Conservation (phyloP, 2,113 vertebrate species). For the Notothenia rossii region DNA sequence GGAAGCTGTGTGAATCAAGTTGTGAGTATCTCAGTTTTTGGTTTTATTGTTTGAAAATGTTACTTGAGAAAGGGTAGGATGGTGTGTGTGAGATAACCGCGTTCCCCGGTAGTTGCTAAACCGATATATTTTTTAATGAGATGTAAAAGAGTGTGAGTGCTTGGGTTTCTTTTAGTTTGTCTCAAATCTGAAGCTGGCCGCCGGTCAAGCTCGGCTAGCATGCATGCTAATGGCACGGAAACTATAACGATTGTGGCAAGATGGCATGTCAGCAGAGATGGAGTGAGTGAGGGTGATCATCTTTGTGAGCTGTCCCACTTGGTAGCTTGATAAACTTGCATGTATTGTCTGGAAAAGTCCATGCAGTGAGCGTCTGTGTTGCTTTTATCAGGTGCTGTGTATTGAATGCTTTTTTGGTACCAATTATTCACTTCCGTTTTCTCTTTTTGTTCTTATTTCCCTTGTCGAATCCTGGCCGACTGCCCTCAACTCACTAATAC, state of each 20-base stretch:
- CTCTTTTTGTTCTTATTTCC: slow-evolving; percentile 65
- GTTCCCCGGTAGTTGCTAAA: slow-evolving; percentile 4
- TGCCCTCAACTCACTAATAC: slow-evolving; percentile 10
- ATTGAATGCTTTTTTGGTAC: slow-evolving; percentile 6
- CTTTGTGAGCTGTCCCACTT: slow-evolving; percentile 19
- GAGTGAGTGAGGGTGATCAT: slow-evolving; percentile 35
- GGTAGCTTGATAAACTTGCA: slow-evolving; percentile 40
- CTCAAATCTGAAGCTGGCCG: slow-evolving; percentile 48
- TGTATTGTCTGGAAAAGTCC: slow-evolving; percentile 2
- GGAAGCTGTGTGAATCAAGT: slow-evolving; percentile 62
- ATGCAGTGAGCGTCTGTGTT: slow-evolving; percentile 15
- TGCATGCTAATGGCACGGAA: slow-evolving; percentile 71
- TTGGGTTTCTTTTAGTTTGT: slow-evolving; percentile 9
- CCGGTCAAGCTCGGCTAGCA: slow-evolving; percentile 75
- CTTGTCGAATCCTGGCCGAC: slow-evolving; percentile 51
- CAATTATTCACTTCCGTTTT: slow-evolving; percentile 79
- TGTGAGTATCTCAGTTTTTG: slow-evolving; percentile 73
- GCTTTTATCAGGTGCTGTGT: slow-evolving; percentile 13
- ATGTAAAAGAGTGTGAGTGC: background rate
- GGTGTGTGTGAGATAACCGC: background rate
- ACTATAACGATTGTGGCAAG: slow-evolving; percentile 68
- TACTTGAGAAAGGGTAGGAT: slow-evolving; percentile 9
- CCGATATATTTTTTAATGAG: background rate
- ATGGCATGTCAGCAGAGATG: slow-evolving; percentile 53
- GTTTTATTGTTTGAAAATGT: slow-evolving; percentile 36